phyloP scores from a whole-genome alignment of 2,888 invertebrate species.

The Limenitis camilla region DNA sequence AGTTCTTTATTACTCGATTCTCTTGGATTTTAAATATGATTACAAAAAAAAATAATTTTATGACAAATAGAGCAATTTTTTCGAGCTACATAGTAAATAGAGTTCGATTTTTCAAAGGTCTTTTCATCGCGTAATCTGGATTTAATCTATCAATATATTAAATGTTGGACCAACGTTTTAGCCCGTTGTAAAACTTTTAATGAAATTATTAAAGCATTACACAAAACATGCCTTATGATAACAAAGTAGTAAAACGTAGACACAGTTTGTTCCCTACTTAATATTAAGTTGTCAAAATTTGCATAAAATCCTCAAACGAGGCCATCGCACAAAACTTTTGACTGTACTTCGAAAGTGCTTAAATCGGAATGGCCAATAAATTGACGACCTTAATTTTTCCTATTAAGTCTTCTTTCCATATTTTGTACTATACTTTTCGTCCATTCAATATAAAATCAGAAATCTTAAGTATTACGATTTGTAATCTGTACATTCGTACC shows the following conservation, averaged over 20 bases:
- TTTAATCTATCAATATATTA: not conserved
- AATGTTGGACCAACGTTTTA: no score
- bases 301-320: conserved; percentile 59
- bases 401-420: conserved; percentile 1
- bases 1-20: no score
- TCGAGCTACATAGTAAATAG: no score
- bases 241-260: conserved; percentile 49
- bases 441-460: not conserved
- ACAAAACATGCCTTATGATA: conserved; percentile 24
- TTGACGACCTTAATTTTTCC: conserved; percentile 45
- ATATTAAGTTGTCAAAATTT: conserved; percentile 56
- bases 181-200: conserved; percentile 8
- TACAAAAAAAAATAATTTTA: no score
- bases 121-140: not conserved
- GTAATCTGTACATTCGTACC: no score
- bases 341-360: conserved; percentile 61
- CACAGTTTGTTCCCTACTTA: conserved; percentile 57
- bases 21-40: no score
- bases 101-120: no score
- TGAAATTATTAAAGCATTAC: conserved; percentile 21
- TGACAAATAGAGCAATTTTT: no score
- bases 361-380: conserved; percentile 64
- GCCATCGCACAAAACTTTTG: conserved; percentile 56
- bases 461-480: no score
- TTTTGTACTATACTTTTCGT: not conserved